These are phyloP conservation scores for Lagria hirta DNA, from an alignment of 2,888 invertebrate species.

Conservation along the genomic window DNA sequence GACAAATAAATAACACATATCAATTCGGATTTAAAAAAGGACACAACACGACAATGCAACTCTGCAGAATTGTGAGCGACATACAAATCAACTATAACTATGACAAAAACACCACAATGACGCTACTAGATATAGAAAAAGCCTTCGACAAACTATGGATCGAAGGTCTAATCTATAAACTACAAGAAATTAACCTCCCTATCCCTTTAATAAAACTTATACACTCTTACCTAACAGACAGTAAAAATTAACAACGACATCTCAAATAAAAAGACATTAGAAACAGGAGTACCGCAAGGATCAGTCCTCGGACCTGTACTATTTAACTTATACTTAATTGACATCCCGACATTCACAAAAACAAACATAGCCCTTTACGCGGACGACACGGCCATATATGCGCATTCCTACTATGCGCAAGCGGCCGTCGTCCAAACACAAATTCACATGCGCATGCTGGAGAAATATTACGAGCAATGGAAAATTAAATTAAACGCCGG, in stretches of 20 bases:
- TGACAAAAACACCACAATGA: slow-evolving; percentile 5
- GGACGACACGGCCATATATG: slow-evolving; percentile 29
- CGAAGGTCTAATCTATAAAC: slow-evolving; percentile 6
- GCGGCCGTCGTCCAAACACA: slow-evolving; percentile 9
- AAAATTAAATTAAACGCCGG: slow-evolving; percentile 24
- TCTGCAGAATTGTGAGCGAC: slow-evolving; percentile 10
- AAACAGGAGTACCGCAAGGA: slow-evolving; percentile 19
- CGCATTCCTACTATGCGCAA: slow-evolving; percentile 14
- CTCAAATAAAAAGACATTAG: slow-evolving; percentile 6
- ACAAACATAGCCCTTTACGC: slow-evolving; percentile 26
- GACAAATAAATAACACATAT: slow-evolving; percentile 1
- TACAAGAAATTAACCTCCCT: neutral
- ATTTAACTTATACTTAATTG: slow-evolving; percentile 22
- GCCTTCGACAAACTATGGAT: slow-evolving; percentile 19
- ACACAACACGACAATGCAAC: slow-evolving; percentile 15
- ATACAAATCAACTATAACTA: slow-evolving; percentile 13
- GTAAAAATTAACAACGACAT: slow-evolving; percentile 5
- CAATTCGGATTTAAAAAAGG: slow-evolving; percentile 22
- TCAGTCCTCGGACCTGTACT: slow-evolving; percentile 21
- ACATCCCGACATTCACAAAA: slow-evolving; percentile 22
- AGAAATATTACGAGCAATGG: slow-evolving; percentile 20
- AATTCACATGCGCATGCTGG: slow-evolving; percentile 11
- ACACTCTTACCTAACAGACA: slow-evolving; percentile 2
- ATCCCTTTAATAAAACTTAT: slow-evolving; percentile 9
- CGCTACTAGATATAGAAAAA: slow-evolving; percentile 14